Conservation (phyloP, 2,888 invertebrate species). For the Nomada flava region DNA sequence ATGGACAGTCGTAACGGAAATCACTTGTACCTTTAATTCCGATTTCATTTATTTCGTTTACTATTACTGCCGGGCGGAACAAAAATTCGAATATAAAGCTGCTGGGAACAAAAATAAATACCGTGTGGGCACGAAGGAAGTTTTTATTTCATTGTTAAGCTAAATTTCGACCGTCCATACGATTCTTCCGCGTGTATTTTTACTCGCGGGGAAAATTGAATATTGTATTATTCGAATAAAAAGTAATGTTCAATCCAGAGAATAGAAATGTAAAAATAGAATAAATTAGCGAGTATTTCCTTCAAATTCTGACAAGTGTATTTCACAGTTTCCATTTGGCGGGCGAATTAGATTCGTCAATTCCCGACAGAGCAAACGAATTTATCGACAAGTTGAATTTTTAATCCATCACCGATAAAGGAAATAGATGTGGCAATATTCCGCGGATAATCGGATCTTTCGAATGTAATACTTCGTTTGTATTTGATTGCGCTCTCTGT, state of each 20-base stretch:
- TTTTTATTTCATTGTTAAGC: conserved; percentile 24
- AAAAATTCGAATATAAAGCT: background rate
- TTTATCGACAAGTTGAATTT: background rate
- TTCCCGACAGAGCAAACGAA: too few species aligned
- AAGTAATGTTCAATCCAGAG: too few species aligned
- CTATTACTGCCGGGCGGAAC: background rate
- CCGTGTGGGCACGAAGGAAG: background rate
- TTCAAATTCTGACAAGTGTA: background rate
- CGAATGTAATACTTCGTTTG: background rate
- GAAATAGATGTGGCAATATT: background rate
- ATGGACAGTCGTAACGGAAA: background rate
- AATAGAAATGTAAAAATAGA: too few species aligned
- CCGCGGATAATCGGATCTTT: background rate
- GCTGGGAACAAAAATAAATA: too few species aligned
- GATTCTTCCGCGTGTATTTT: too few species aligned
- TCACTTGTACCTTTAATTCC: conserved; percentile 10
- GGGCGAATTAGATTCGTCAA: background rate
- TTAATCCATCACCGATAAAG: background rate
- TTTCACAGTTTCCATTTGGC: background rate
- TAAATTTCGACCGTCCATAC: too few species aligned
- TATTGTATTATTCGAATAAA: too few species aligned
- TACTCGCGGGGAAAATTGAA: too few species aligned
- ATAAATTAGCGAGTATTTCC: too few species aligned
- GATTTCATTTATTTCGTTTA: conserved; percentile 21
- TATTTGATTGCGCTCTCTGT: background rate